Evolutionary conservation across 2,797 vertebrate species (phyloP), one percentile per base, ranked within the genome.

Genomic region (Aplochiton taeniatus): DNA sequence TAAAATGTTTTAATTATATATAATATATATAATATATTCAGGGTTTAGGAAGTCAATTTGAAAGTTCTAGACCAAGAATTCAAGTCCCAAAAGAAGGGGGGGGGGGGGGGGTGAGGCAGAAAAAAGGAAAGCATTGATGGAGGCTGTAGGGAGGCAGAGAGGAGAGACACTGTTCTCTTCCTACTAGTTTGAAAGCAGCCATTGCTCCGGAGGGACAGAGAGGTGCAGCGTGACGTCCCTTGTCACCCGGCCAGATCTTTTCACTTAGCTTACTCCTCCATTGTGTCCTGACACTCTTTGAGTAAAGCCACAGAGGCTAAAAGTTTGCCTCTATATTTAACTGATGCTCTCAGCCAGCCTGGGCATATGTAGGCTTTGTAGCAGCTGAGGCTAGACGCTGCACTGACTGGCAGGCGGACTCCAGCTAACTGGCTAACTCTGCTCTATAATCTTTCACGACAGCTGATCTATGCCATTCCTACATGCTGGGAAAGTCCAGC

Each of bases 281-380:
- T 81, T 89, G 81, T 91, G 87, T 87, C 84, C 83, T 77, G 85
- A 89, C 82, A 79, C 66, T 83, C 79, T 78, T 76, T 79, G 65
- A 75, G 74, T 61, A 20, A 73, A 83, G 71, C 76, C 81, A 59
- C 74, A 72, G 10, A 61, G 69, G 72, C 87, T 92, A 82, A 90
- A n/a, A 92, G 86, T 84, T 83, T 84, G 87, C 83, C 79, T 94
- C 95, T 98, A 99, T 96, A 96, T 98, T 96, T 99, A 98, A 93
- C 94, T 89, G 74, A 70, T 89, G 90, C 88, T 86, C 92, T 92
- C 92, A 92, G 91, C 90, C 84, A 84, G 92, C 89, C 91, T 89
- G 93, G 92, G 94, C 93, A 94, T n/a, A n/a, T n/a, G n/a, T n/a
- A n/a, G n/a, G 93, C 88, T 89, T 3, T 11, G 92, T 91, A 92